Evolutionary conservation across 2,113 vertebrate genomes (phyloP), one percentile per base, ranked within the genome.

Genomic region (Equus przewalskii): DNA sequence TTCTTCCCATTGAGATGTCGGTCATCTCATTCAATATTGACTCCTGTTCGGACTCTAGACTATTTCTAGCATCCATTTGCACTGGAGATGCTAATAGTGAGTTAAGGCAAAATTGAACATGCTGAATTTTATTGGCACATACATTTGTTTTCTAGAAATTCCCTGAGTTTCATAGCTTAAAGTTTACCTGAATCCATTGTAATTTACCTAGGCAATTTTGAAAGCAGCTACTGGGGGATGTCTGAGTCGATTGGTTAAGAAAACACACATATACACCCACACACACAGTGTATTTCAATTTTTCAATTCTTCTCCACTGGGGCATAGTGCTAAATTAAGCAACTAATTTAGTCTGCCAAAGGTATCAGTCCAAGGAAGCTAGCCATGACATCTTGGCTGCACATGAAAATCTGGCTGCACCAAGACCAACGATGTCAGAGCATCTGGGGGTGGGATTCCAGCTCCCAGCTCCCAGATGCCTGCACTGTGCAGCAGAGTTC

Each of bases 131-230:
- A 76, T 81, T 58, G 64, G 49, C 21, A 67, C 18, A 10, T 54
- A 46, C 1, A n/a, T 87, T 96, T 90, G 46, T 46, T 78, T 64
- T 49, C 73, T 82, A 93, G 51, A 85, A 95, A 83, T 78, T 83
- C 56, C 12, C 36, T 51, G 15, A 76, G 12, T 36, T 44, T 56
- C 81, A 12, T 21, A 78, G 26, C 8, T 86, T 87, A 78, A 78
- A 64, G 14, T 82, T 36, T n/a, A 70, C 30, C 60, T 41, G 22
- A 84, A 73, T 60, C n/a, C 46, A 30, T 70, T 58, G 18, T 30
- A 41, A 41, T 96, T 96, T 26, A 58, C 30, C 7, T 60, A 46
- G 67, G 44, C 41, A 75, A 36, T 85, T 93, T 64, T 58, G 67
- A 93, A 93, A 93, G 65, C 46, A 51, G 36, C 58, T 76, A 73